These are phyloP conservation scores for Drosophila auraria DNA, from an alignment of 1,140 invertebrate genomes.

Conservation along the genomic window DNA sequence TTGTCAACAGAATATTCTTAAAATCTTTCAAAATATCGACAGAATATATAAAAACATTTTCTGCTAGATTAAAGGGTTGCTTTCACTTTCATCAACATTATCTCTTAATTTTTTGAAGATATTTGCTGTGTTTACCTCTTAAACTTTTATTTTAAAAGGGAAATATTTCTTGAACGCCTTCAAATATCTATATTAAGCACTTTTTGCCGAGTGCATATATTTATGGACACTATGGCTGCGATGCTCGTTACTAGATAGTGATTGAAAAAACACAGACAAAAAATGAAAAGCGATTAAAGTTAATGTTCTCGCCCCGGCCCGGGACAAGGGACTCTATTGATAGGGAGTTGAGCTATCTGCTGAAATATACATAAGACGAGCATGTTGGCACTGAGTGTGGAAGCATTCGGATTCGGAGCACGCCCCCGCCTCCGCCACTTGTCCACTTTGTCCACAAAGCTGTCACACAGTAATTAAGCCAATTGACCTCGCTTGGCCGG, in stretches of 20 bases:
- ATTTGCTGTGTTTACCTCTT: too few species aligned
- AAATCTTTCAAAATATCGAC: background rate
- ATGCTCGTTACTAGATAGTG: constrained; percentile 46
- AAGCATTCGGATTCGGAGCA: constrained; percentile 27
- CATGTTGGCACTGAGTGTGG: constrained; percentile 15
- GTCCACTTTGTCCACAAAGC: constrained; percentile 28
- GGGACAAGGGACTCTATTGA: constrained; percentile 52
- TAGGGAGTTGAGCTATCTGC: constrained; percentile 38
- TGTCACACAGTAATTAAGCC: constrained; percentile 83
- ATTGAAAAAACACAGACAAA: constrained; percentile 37
- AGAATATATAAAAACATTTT: background rate
- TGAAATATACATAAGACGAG: constrained; percentile 28
- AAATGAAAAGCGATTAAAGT: constrained; percentile 45
- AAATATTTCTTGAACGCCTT: background rate
- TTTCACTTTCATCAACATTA: background rate
- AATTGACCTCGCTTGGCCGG: constrained; percentile 72
- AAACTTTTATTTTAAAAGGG: too few species aligned
- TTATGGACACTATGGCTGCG: constrained; percentile 14
- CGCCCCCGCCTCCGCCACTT: constrained; percentile 8
- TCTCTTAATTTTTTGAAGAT: background rate
- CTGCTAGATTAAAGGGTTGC: background rate
- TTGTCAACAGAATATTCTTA: background rate
- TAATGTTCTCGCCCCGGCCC: constrained; percentile 19
- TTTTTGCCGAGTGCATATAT: constrained; percentile 8
- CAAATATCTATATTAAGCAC: background rate